phyloP scores from a whole-genome alignment of 2,888 invertebrate species.

The Sesamia inferens region DNA sequence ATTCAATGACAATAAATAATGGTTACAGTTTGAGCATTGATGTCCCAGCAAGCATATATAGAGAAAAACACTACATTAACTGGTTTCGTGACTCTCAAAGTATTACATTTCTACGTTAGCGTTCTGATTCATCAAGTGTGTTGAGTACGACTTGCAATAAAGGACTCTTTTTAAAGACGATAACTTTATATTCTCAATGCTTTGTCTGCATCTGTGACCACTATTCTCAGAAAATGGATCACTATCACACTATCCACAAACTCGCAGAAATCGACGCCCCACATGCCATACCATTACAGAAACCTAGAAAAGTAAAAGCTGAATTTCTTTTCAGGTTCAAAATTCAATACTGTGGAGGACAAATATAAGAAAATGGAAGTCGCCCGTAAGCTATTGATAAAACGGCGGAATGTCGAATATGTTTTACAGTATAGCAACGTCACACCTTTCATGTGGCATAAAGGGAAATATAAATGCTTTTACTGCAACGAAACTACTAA shows the following conservation, averaged over 20 bases:
- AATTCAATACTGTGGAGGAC: slow-evolving; percentile 81
- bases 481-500: slow-evolving; percentile 83
- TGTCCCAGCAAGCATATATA: no score
- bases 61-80: no score
- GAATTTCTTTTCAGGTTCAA: slow-evolving; percentile 85
- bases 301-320: slow-evolving; percentile 67
- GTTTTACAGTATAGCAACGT: slow-evolving; percentile 84
- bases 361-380: slow-evolving; percentile 84
- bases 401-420: slow-evolving; percentile 84
- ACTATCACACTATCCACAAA: background rate
- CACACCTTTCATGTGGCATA: slow-evolving; percentile 86
- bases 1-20: no score
- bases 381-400: slow-evolving; percentile 80
- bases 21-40: no score
- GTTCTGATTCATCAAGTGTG: no score
- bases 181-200: background rate
- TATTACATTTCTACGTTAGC: no score
- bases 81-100: no score
- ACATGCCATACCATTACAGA: slow-evolving; percentile 32
- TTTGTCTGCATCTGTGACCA: slow-evolving; percentile 7
- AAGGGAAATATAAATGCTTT: slow-evolving; percentile 84
- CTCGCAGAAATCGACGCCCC: slow-evolving; percentile 3
- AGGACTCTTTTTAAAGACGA: background rate
- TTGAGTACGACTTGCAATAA: background rate
- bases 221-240: slow-evolving; percentile 13